These are phyloP conservation scores for Leptatherina wallacei DNA, from an alignment of 2,797 vertebrate species.

Conservation along the genomic window DNA sequence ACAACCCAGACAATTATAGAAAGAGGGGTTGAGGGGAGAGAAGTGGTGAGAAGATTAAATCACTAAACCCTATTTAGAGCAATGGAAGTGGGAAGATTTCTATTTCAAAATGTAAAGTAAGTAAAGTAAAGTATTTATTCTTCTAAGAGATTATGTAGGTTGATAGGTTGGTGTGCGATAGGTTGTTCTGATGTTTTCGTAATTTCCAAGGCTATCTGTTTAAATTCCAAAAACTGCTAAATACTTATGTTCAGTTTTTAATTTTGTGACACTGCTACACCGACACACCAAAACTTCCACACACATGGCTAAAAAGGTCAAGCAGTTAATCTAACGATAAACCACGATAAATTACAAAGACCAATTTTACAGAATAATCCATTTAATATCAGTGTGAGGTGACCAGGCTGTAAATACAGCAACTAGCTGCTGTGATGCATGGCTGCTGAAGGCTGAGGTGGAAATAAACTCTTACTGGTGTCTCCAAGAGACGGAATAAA, in stretches of 20 bases:
- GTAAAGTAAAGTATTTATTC: conserved; percentile 51
- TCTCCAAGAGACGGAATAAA: conserved; percentile 51
- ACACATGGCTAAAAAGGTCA: conserved; percentile 76
- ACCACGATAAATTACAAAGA: conserved; percentile 81
- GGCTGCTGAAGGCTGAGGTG: conserved; percentile 56
- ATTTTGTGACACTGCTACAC: background rate
- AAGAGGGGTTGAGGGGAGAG: conserved; percentile 27
- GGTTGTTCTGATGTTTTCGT: conserved; percentile 2
- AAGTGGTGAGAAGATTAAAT: conserved; percentile 41
- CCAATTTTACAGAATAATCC: conserved; percentile 87
- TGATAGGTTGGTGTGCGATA: conserved; percentile 24
- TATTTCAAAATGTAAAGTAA: conserved; percentile 36
- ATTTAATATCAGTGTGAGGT: conserved; percentile 78
- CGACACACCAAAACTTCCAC: background rate
- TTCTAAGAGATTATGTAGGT: conserved; percentile 24
- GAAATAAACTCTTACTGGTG: conserved; percentile 69
- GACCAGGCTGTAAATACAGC: conserved; percentile 79
- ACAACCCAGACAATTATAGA: conserved; percentile 66
- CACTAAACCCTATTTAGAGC: conserved; percentile 46
- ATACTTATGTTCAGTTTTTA: conserved; percentile 19
- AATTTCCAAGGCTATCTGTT: background rate
- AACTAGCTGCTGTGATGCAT: conserved; percentile 68
- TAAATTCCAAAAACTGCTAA: conserved; percentile 14
- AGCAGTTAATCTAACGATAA: conserved; percentile 83
- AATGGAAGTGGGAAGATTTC: conserved; percentile 41